A percentile compares a stretch with the other conserved stretches of the same genome.
Evolutionary conservation across 2,888 invertebrate genomes (phyloP).

Genomic region (Nemurella pictetii): DNA sequence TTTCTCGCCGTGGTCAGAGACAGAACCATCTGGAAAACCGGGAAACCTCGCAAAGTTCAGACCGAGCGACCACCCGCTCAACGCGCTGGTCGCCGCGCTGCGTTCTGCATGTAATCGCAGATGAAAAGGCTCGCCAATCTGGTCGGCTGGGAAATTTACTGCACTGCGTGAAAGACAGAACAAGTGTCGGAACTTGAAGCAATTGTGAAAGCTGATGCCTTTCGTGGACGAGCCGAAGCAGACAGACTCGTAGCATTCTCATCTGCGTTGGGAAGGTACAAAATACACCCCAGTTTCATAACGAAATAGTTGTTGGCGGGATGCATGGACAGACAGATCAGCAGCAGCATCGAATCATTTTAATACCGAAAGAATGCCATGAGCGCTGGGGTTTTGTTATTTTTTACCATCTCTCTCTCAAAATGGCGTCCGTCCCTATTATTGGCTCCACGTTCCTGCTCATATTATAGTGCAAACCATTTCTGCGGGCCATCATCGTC

Average conservation of each 20-base stretch:
- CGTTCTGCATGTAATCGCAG: background rate
- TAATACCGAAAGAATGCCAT: background rate
- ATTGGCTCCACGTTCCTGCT: constrained; percentile 36
- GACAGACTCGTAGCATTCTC: too few species aligned
- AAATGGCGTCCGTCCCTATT: constrained; percentile 38
- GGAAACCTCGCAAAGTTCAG: background rate
- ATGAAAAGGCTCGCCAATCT: background rate
- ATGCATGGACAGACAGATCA: background rate
- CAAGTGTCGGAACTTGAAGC: background rate
- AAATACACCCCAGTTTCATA: background rate
- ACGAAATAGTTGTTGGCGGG: background rate
- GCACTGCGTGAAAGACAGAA: background rate
- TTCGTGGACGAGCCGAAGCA: background rate
- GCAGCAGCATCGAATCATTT: background rate
- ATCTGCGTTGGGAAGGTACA: too few species aligned
- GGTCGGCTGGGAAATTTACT: background rate
- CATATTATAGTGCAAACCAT: constrained; percentile 15
- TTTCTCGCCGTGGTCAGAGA: constrained; percentile 8
- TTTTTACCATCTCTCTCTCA: constrained; percentile 15
- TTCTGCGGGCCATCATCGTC: background rate
- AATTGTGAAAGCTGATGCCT: background rate
- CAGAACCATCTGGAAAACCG: background rate
- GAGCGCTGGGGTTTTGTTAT: background rate
- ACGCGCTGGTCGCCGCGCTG: background rate
- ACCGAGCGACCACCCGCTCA: too few species aligned